Evolutionary conservation across 2,888 invertebrate species (phyloP).

Genomic region (Orgyia antiqua): DNA sequence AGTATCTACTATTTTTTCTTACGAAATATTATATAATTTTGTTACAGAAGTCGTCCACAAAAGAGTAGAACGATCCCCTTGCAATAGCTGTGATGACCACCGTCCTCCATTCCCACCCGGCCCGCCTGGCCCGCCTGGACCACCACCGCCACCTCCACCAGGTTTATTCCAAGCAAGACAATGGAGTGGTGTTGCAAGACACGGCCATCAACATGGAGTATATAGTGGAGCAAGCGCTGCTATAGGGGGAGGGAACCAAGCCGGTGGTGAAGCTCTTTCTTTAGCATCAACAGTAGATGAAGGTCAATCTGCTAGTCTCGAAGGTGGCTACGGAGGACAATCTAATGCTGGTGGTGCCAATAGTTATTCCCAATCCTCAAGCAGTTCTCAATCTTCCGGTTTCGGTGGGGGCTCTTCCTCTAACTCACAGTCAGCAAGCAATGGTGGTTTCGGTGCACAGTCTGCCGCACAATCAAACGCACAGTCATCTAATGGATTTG

Average conservation of each 20-base stretch:
- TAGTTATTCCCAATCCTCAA: conserved; percentile 10
- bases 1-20: no score
- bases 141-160: conserved; percentile 9
- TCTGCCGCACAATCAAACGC: conserved; percentile 1
- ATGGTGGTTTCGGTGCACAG: conserved; percentile 1
- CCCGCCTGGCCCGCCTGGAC: background rate
- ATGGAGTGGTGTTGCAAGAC: conserved; percentile 47
- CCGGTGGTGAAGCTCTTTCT: conserved; percentile 40
- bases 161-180: conserved; percentile 42
- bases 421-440: background rate
- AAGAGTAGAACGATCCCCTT: conserved; percentile 21
- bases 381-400: conserved; percentile 14
- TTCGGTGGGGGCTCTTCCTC: conserved; percentile 6
- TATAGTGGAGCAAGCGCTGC: conserved; percentile 39
- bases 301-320: background rate
- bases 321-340: conserved; percentile 1
- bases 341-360: conserved; percentile 2
- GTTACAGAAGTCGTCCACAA: conserved; percentile 11
- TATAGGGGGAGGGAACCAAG: conserved; percentile 23
- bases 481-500: conserved; percentile 1
- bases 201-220: conserved; percentile 41
- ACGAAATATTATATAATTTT: no score
- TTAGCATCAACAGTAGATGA: conserved; percentile 25
- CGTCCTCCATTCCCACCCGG: conserved; percentile 3
- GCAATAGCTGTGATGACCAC: conserved; percentile 12